Percentiles rank a stretch among this genome's conserved stretches.
These are phyloP conservation scores for Hippocampus kuda DNA, from an alignment of 2,797 vertebrate species.

Conservation along the genomic window DNA sequence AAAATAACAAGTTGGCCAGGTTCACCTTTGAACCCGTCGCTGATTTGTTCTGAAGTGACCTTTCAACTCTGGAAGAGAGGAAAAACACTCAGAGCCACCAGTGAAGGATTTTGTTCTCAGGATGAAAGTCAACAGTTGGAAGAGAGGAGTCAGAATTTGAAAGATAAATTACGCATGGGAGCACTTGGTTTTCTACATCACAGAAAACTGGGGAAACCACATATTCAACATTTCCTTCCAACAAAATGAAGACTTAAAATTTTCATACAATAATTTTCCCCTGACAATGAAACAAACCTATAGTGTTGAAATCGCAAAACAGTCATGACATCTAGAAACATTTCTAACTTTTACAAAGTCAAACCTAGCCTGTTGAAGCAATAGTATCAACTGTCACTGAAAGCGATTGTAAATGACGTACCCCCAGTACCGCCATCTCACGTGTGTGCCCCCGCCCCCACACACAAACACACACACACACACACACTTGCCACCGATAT, in stretches of 20 bases:
- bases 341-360: not conserved
- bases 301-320: not conserved
- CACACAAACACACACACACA: conserved; percentile 18
- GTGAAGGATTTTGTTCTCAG: conserved; percentile 8
- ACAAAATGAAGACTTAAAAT: not conserved
- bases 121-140: conserved; percentile 4
- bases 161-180: not conserved
- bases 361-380: not conserved
- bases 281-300: not conserved
- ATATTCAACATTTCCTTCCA: too few species aligned
- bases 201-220: not conserved
- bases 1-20: conserved; percentile 6
- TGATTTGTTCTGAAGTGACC: conserved; percentile 42
- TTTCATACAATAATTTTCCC: not conserved
- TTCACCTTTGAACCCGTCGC: conserved; percentile 34
- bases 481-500: not conserved
- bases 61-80: conserved; percentile 27
- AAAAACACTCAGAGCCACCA: conserved; percentile 21
- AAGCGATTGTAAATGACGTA: not conserved
- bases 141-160: not conserved
- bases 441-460: not conserved
- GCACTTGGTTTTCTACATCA: not conserved
- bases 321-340: not conserved
- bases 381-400: not conserved
- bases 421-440: not conserved